Evolutionary conservation across 2,113 vertebrate genomes (phyloP), one percentile per base, ranked within the genome.

Genomic region (Pungitius pungitius): DNA sequence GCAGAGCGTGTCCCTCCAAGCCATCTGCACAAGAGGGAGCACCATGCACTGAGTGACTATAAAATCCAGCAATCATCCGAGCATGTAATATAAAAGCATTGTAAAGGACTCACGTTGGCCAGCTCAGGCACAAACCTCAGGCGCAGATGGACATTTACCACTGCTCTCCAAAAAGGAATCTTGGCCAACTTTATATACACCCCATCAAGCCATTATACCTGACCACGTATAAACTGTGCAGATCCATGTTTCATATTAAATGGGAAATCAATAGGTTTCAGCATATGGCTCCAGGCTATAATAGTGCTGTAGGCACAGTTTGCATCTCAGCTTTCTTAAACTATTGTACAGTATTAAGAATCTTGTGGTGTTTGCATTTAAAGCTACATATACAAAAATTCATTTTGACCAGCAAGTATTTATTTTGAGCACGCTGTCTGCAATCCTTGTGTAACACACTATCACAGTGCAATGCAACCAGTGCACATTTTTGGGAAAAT

Each of bases 51-150:
- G 73, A 65, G 64, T 82, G 82, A 75, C 88, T 80, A 88, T 89
- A 85, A 85, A 91, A 88, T 75, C 82, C 83, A 69, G 59, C 83
- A 54, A 81, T 76, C 82, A 90, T 69, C 78, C 84, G 74, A 84
- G 86, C 88, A 84, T 82, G 78, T 80, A 75, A 84, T 87, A 83
- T 89, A 91, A 87, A 57, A 86, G 54, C 37, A 75, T 69, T 84
- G 82, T 80, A 81, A 86, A 84, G 75, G 69, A 72, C 60, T 70
- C 56, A 67, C 65, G 64, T 76, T 78, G 73, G 64, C 72, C 60
- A 54, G 69, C 74, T 69, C 69, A 67, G 37, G 40, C 64, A 40
- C 30, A 26, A 49, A 69, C 33, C 39, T 63, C 37, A 82, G 75
- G 79, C 64, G 58, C 30, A 59, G 67, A 60, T 56, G 47, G 76